phyloP scores from a whole-genome alignment of 2,113 vertebrate genomes.

The Acrocephalus arundinaceus region DNA sequence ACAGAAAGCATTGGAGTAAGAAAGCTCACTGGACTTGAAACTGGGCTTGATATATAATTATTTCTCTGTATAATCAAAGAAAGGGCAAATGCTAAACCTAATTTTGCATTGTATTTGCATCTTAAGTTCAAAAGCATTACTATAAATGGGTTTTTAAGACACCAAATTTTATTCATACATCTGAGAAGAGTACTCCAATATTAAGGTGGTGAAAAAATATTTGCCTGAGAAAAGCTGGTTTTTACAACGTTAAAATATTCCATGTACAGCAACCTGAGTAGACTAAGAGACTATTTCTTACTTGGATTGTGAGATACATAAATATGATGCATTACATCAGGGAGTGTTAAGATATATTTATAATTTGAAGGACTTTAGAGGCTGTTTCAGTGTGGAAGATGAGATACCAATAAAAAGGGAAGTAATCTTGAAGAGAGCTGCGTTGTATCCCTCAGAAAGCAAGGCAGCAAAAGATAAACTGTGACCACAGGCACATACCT shows the following conservation, averaged over 20 bases:
- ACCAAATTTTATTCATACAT: background rate
- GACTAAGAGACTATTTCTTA: background rate
- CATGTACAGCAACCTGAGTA: background rate
- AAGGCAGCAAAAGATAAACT: slow-evolving; percentile 26
- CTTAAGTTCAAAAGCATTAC: background rate
- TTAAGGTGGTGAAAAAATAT: background rate
- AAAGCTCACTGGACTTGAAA: background rate
- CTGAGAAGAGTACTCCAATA: background rate
- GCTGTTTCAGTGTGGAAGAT: background rate
- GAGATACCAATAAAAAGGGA: slow-evolving; percentile 11
- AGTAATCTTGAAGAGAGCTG: background rate
- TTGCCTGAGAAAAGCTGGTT: background rate
- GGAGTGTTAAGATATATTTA: background rate
- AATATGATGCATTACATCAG: background rate
- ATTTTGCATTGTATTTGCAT: background rate
- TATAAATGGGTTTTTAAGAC: background rate
- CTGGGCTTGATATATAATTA: background rate
- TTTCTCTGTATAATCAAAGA: background rate
- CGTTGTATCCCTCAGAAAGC: background rate
- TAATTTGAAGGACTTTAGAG: slow-evolving; percentile 29
- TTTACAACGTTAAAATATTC: background rate
- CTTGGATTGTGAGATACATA: background rate
- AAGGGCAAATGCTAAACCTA: background rate
- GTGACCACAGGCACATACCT: background rate
- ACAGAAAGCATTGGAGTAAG: background rate